Base-by-base conservation (phyloP, 2,888 invertebrate genomes). In the Philhelius pedissequus region DNA sequence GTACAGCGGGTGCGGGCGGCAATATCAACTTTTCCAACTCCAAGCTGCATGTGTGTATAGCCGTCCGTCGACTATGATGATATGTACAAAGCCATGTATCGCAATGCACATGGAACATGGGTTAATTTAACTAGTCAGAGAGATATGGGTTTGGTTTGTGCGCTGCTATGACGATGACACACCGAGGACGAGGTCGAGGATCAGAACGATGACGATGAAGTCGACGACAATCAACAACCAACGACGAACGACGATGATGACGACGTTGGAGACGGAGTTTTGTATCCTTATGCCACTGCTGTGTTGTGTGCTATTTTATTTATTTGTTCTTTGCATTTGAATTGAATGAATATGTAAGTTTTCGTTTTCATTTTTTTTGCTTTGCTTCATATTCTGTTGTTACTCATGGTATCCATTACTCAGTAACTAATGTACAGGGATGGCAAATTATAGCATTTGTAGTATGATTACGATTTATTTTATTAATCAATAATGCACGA, bases 321-420 rank as follows among this genome's bases (percentile, higher is more conserved):
- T 84, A 84, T 84, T 71, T 84, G 79, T 66, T 75, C 54, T 71
- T 75, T 75, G 83, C 79, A 84, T 84, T 79, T 84, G 83, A 79
- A 84, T 84, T 75, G 83, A 79, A 84, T 84, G 83, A 84, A 84
- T 84, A 79, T 75, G 74, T 69, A 79, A 84, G 79, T 84, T 75
- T 62, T 60, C 56, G 54, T 62, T 35, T 32, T n/a, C n/a, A n/a
- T n/a, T 60, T 60, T 62, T 25, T 15, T 50, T 62, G n/a, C n/a
- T n/a, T n/a, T n/a, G n/a, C 5, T 52, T n/a, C n/a, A 32, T 40
- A 25, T 27, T 68, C 13, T 56, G 30, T 13, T 35, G 50, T 15
- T 15, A 30, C 27, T 60, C 7, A 11, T 20, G 20, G 43, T 45
- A 40, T 43, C 45, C 45, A 64, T 64, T 45, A 45, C 20, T 43